These are phyloP conservation scores for Troilus luridus DNA, from an alignment of 2,888 invertebrate species.

Conservation along the genomic window DNA sequence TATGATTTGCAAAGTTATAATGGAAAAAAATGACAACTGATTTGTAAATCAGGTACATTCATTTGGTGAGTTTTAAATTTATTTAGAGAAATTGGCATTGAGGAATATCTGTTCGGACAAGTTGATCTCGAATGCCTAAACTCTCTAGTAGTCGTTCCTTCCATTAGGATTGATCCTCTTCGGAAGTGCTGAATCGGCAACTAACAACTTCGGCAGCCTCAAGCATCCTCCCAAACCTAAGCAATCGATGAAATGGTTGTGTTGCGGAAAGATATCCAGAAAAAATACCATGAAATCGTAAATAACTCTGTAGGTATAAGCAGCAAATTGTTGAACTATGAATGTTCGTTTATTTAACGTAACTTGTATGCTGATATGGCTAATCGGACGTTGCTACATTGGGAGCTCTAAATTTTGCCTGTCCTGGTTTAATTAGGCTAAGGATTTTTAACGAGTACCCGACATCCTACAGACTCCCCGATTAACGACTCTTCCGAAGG, in stretches of 20 bases:
- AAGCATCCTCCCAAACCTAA: background rate
- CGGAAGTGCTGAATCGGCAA: background rate
- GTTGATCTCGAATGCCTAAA: background rate
- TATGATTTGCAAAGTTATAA: too few relatives aligned
- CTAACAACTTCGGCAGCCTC: background rate
- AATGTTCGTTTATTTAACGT: too few relatives aligned
- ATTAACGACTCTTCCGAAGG: too few relatives aligned
- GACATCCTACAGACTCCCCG: too few relatives aligned
- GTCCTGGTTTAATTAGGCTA: too few relatives aligned
- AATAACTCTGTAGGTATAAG: background rate
- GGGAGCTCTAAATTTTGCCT: too few relatives aligned
- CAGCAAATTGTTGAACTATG: background rate
- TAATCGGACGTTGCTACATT: too few relatives aligned
- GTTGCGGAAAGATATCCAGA: background rate
- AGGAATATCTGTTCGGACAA: background rate
- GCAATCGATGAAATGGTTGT: background rate
- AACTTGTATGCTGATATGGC: too few relatives aligned
- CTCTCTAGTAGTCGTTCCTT: background rate
- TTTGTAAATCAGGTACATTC: background rate
- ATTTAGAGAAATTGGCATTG: background rate
- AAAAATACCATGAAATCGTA: background rate
- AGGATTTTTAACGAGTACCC: too few relatives aligned
- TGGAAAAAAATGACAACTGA: too few relatives aligned
- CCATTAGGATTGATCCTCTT: background rate
- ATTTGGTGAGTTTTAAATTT: background rate